Evolutionary conservation across 2,888 invertebrate genomes (phyloP), one percentile per base, ranked within the genome.

Genomic region (Netelia virgata): DNA sequence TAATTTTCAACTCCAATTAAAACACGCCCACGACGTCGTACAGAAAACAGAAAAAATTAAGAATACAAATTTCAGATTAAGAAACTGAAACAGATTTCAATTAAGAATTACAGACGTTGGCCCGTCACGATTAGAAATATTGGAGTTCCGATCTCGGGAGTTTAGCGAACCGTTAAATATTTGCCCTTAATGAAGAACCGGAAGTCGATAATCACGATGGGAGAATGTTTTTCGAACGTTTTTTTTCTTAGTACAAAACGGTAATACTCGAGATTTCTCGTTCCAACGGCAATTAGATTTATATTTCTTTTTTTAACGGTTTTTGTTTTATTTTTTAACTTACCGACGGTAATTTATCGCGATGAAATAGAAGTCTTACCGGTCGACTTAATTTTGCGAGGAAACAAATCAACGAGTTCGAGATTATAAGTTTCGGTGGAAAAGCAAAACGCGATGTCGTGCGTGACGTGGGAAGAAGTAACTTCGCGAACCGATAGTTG

Each of bases 391-490:
- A 61, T 11, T 23, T 64, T 41, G 14, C 41, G 61, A 23, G n/a
- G n/a, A 2, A 47, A 47, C 10, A 11, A 47, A 61, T 10, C 20
- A 9, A 66, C 55, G 66, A 73, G 66, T 55, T n/a, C 47, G 36
- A 64, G n/a, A 64, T 64, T 23, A 73, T 80, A 73, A 73, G 74
- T 16, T 36, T 68, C 63, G 57, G 11, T 63, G 8, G 20, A n/a
- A 66, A 14, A 36, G 28, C 23, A 28, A 36, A 66, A 72, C 75
- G 41, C 53, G 50, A 50, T 20, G 64, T 23, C 23, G 23, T 0
- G 23, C 16, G 23, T 50, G 53, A 43, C 63, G 64, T 83, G 83
- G 23, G 55, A 81, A 83, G 28, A 36, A 64, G 43, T 66, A 53
- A 43, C 43, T 69, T 74, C 18, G 55, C 28, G 57, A 74, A 59